A percentile compares a stretch with the other conserved stretches of the same genome.
These are phyloP conservation scores for Peromyscus aztecus DNA, from an alignment of 2,797 vertebrate genomes.

Conservation along the genomic window DNA sequence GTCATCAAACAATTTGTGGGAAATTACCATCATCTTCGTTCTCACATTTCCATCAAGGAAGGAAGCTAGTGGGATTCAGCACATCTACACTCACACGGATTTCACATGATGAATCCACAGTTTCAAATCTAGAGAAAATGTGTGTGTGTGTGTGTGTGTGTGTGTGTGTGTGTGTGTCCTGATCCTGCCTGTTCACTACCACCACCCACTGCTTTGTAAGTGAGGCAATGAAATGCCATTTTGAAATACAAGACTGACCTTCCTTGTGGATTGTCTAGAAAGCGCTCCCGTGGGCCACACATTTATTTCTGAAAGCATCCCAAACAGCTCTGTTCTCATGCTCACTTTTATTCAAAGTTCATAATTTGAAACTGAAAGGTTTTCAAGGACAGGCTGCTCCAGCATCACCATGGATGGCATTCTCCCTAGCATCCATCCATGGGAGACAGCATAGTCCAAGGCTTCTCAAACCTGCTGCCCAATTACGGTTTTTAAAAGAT, in stretches of 20 bases:
- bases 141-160: neutral
- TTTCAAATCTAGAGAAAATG: neutral
- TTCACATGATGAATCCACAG: neutral
- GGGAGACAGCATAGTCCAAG: neutral
- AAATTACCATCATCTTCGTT: neutral
- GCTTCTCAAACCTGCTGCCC: slow-evolving; percentile 51
- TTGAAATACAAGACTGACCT: slow-evolving; percentile 56
- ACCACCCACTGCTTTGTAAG: neutral
- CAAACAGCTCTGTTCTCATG: neutral
- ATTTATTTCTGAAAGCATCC: slow-evolving; percentile 24
- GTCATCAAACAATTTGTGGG: neutral
- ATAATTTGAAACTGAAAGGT: neutral
- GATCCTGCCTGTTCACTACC: neutral
- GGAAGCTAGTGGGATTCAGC: neutral
- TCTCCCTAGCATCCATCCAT: neutral
- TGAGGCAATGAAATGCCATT: slow-evolving; percentile 58
- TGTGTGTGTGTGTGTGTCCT: neutral
- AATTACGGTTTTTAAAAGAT: slow-evolving; percentile 84
- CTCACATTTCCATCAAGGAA: neutral
- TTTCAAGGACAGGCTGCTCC: neutral
- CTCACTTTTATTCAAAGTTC: slow-evolving; percentile 43
- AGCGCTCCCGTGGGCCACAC: neutral
- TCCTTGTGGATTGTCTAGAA: slow-evolving; percentile 39
- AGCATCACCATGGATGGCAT: rapidly evolving
- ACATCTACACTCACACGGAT: neutral